Percentiles rank a stretch among this genome's conserved stretches.
Evolutionary conservation across 2,797 vertebrate genomes (phyloP).

Genomic region (Syndactyla subalaris): DNA sequence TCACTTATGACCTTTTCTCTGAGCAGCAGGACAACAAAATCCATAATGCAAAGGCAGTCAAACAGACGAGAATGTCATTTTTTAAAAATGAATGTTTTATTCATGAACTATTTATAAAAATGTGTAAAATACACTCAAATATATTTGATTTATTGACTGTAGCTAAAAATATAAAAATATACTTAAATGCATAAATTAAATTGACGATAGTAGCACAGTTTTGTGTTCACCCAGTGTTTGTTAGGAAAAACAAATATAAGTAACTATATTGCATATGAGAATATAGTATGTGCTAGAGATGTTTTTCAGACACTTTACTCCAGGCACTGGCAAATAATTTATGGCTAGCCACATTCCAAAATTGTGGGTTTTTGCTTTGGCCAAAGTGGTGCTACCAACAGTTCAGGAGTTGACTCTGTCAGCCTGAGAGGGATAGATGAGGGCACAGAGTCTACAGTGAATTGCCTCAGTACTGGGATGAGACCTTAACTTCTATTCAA

Average conservation of each 20-base stretch:
- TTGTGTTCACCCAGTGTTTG: conserved; percentile 40
- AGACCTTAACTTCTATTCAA: not conserved
- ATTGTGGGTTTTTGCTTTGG: not conserved
- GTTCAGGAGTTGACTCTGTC: not conserved
- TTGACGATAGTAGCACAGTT: conserved; percentile 43
- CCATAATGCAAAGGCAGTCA: conserved; percentile 11
- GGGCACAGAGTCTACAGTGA: accelerated
- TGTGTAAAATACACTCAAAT: conserved; percentile 45
- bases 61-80: not conserved
- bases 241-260: conserved; percentile 41
- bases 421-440: not conserved
- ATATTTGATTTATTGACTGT: conserved; percentile 52
- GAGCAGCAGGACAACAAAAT: conserved; percentile 46
- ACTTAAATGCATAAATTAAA: conserved; percentile 74
- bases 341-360: conserved; percentile 1
- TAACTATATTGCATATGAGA: conserved; percentile 19
- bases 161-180: conserved; percentile 74
- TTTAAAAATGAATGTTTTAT: conserved; percentile 72
- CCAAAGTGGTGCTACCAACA: not conserved
- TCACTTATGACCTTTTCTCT: conserved; percentile 49
- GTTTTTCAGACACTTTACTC: conserved; percentile 44
- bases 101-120: conserved; percentile 54
- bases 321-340: conserved; percentile 25
- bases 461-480: not conserved
- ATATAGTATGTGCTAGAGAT: conserved; percentile 17